Conservation (phyloP, 2,113 vertebrate genomes). For the Pseudolaguvia tuberculata region DNA sequence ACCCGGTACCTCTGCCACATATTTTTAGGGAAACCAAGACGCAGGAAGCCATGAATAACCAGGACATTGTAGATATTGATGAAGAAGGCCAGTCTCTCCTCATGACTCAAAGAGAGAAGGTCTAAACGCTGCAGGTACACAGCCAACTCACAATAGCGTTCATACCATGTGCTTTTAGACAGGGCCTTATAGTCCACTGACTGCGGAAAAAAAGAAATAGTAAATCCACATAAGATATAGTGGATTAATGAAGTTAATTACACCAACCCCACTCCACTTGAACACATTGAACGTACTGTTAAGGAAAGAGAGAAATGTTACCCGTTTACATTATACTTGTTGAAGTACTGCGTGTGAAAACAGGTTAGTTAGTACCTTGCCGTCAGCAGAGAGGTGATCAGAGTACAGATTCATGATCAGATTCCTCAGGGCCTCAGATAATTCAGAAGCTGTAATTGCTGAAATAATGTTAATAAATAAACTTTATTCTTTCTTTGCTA, state of each 20-base stretch:
- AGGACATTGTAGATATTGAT: conserved; percentile 77
- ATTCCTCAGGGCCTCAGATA: conserved; percentile 67
- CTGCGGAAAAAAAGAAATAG: conserved; percentile 46
- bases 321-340: conserved; percentile 18
- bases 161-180: conserved; percentile 59
- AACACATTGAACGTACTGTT: neutral
- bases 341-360: conserved; percentile 6
- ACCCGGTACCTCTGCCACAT: conserved; percentile 75
- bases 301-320: neutral
- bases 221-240: conserved; percentile 7
- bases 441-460: conserved; percentile 60
- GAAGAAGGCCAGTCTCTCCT: conserved; percentile 77
- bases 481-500: conserved; percentile 3
- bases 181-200: conserved; percentile 73
- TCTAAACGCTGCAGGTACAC: conserved; percentile 72
- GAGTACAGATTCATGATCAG: conserved; percentile 71
- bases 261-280: conserved; percentile 5
- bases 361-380: conserved; percentile 64
- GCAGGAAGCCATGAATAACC: conserved; percentile 72
- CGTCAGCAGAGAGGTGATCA: conserved; percentile 71
- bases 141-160: conserved; percentile 67
- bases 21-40: conserved; percentile 68
- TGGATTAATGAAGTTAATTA: neutral
- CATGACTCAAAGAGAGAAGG: conserved; percentile 64
- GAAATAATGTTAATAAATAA: conserved; percentile 25